Evolutionary conservation across 1,140 invertebrate species (phyloP).

Genomic region (Leptestheria dahalacensis): DNA sequence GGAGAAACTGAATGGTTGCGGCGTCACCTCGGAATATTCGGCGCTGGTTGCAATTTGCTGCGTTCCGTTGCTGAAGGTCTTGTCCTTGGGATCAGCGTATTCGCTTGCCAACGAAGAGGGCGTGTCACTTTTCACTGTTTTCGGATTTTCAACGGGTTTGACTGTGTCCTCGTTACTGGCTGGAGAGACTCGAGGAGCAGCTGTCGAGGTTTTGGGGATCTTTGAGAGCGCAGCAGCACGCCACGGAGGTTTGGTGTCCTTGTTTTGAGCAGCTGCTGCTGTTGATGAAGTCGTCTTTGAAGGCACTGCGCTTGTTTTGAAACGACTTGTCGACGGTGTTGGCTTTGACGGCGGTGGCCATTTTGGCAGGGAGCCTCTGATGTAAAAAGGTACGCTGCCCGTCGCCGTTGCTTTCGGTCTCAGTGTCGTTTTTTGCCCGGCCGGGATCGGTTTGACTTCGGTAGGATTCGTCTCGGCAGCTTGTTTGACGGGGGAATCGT

Average conservation of each 20-base stretch:
- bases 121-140: conserved; percentile 17
- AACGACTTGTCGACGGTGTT: neutral
- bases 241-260: conserved; percentile 7
- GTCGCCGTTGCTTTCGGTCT: neutral
- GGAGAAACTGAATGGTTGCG: conserved; percentile 18
- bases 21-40: conserved; percentile 34
- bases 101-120: conserved; percentile 23
- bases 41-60: neutral
- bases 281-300: neutral
- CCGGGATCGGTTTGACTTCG: neutral
- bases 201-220: neutral
- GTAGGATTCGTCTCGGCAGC: too few relatives aligned
- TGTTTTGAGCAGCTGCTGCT: neutral
- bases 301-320: neutral
- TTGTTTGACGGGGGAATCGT: neutral
- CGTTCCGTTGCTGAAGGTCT: conserved; percentile 22
- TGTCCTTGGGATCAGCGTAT: conserved; percentile 36
- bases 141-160: neutral
- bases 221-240: conserved; percentile 2
- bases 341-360: conserved; percentile 5
- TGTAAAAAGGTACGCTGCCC: neutral
- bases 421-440: neutral
- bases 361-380: conserved; percentile 12
- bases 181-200: neutral
- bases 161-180: neutral